These are phyloP conservation scores for Dicerorhinus sumatrensis DNA, from an alignment of 2,113 vertebrate genomes.

Conservation along the genomic window DNA sequence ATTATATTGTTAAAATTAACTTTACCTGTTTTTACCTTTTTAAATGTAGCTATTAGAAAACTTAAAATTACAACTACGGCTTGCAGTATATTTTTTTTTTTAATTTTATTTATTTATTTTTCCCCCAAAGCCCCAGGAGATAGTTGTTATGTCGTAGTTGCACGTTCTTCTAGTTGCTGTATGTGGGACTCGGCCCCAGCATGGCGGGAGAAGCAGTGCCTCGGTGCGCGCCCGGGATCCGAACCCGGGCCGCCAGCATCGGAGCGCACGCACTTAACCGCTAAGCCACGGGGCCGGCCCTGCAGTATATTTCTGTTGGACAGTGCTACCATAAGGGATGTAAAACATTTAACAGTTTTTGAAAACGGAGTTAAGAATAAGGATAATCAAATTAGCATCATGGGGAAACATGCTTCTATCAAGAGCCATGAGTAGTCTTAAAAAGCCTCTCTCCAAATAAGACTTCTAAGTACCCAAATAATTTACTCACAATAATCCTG, in stretches of 20 bases:
- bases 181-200: no score
- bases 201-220: no score
- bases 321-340: background rate
- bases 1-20: slow-evolving; percentile 16
- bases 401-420: background rate
- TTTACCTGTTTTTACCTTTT: background rate
- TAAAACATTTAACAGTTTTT: slow-evolving; percentile 33
- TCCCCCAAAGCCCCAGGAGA: no score
- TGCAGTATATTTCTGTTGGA: background rate
- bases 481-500: slow-evolving; percentile 1
- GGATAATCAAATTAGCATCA: background rate
- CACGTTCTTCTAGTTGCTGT: no score
- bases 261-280: no score
- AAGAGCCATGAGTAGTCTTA: background rate
- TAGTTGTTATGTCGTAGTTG: no score
- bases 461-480: background rate
- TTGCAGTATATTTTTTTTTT: background rate
- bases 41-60: background rate
- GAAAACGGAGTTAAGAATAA: slow-evolving; percentile 23
- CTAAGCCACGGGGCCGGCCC: no score
- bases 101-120: no score
- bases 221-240: no score
- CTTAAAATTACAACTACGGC: background rate
- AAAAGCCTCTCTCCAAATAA: slow-evolving; percentile 12
- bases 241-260: no score